Base-by-base conservation (phyloP, 2,888 invertebrate genomes). In the Entomobrya multifasciata region DNA sequence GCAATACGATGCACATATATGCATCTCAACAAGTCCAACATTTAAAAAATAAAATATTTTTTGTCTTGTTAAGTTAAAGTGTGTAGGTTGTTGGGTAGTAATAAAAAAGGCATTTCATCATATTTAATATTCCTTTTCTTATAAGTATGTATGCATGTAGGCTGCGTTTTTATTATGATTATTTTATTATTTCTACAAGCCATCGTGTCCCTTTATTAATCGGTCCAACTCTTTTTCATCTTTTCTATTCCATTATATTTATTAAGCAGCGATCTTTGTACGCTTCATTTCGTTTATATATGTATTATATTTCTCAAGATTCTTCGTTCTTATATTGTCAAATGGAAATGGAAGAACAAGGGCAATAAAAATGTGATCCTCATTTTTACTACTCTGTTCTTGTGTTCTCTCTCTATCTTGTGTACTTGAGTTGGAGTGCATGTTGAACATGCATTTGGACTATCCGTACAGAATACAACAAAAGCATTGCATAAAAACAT, bases 311-410 rank as follows among this genome's bases (percentile, higher is more conserved):
- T n/a, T n/a, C n/a, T n/a, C n/a, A n/a, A n/a, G n/a, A n/a, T 57
- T 77, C 60, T 77, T 67, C 44, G 55, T 74, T 72, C 74, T 82
- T 60, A 60, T 72, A 82, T 74, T 82, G 82, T 82, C 82, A 83
- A 77, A 83, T 83, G 77, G 84, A 84, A 67, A 65, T 65, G 83
- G 67, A 84, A 65, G 77, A 77, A 84, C 76, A 77, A 84, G 77
- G 67, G 77, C 76, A 67, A 84, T 84, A 84, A 84, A 78, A 84
- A 67, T 83, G 82, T 83, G 82, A 84, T 84, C 84, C 67, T 84
- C 76, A 77, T 76, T 76, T 77, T 76, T 76, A 83, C 76, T 83
- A 81, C 72, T 47, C 57, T 60, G 57, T 36, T 74, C 55, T 55
- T 55, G 55, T 55, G 55, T 74, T 55, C 74, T 30, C 74, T n/a